A percentile compares a stretch with the other conserved stretches of the same genome.
Conservation (phyloP, 92 coral and sea anemone species). For the Palythoa grandiflora region DNA sequence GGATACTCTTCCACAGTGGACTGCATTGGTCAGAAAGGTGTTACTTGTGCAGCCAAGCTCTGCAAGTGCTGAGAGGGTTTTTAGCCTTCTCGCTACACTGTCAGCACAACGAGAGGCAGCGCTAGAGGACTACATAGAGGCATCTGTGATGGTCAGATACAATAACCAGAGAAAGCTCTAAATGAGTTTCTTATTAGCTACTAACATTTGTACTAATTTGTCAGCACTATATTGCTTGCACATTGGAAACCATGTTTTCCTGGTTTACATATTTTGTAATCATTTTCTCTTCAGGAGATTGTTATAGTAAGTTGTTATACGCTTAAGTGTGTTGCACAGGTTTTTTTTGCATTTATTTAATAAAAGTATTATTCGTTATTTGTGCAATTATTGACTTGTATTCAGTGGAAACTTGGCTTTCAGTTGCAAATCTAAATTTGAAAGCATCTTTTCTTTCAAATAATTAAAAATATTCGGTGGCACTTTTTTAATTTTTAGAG, state of each 20-base stretch:
- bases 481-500: too few relatives aligned
- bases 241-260: too few relatives aligned
- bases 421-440: conserved; percentile 40
- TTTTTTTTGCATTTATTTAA: conserved; percentile 32
- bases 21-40: conserved; percentile 59
- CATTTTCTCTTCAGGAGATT: too few relatives aligned
- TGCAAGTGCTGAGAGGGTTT: conserved; percentile 57
- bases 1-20: conserved; percentile 72
- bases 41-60: conserved; percentile 54
- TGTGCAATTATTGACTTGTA: conserved; percentile 45
- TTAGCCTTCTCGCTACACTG: conserved; percentile 57
- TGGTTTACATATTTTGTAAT: too few relatives aligned
- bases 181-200: conserved; percentile 19
- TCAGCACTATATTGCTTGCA: too few relatives aligned
- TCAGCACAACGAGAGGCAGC: conserved; percentile 59
- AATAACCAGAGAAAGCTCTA: conserved; percentile 61
- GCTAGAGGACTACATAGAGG: conserved; percentile 60
- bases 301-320: conserved; percentile 37
- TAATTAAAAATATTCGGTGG: too few relatives aligned
- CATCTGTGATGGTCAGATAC: conserved; percentile 62
- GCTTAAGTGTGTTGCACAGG: conserved; percentile 43
- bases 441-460: conserved; percentile 46
- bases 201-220: too few relatives aligned
- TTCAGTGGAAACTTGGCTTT: conserved; percentile 45
- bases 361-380: conserved; percentile 42